A percentile compares a stretch with the other conserved stretches of the same genome.
These are phyloP conservation scores for Apoderus coryli DNA, from an alignment of 2,888 invertebrate species.

Conservation along the genomic window DNA sequence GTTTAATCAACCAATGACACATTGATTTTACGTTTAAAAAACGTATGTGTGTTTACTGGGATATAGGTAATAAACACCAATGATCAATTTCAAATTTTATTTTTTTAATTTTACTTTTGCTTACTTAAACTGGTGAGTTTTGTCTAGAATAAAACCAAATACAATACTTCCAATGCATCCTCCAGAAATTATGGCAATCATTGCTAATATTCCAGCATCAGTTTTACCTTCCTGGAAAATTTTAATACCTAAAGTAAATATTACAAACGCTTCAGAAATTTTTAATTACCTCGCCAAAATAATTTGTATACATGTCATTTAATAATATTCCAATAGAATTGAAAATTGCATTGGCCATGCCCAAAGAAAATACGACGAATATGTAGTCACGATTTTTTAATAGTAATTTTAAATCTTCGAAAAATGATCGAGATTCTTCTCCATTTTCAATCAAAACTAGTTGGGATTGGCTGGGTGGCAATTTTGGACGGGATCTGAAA, in stretches of 20 bases:
- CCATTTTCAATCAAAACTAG: constrained; percentile 23
- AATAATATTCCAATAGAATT: constrained; percentile 46
- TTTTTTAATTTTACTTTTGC: too few relatives aligned
- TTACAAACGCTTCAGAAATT: not conserved
- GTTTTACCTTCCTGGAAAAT: constrained; percentile 47
- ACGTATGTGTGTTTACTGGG: too few relatives aligned
- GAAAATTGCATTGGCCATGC: constrained; percentile 40
- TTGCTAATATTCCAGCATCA: constrained; percentile 77
- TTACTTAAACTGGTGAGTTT: constrained; percentile 83
- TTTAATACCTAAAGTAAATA: too few relatives aligned
- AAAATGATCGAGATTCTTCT: constrained; percentile 14
- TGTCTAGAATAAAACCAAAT: constrained; percentile 78
- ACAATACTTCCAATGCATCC: constrained; percentile 84
- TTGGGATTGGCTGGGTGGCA: constrained; percentile 57
- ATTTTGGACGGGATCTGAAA: constrained; percentile 71
- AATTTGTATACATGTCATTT: constrained; percentile 38
- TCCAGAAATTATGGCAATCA: constrained; percentile 67
- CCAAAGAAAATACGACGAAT: constrained; percentile 30
- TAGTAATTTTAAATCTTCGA: constrained; percentile 19
- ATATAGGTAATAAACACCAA: too few relatives aligned
- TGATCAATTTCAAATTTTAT: too few relatives aligned
- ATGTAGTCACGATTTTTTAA: constrained; percentile 22
- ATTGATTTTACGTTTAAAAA: too few relatives aligned
- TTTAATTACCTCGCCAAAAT: constrained; percentile 37
- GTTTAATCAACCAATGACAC: too few relatives aligned